Evolutionary conservation across 2,797 vertebrate species (phyloP).

Genomic region (Danio albolineatus): DNA sequence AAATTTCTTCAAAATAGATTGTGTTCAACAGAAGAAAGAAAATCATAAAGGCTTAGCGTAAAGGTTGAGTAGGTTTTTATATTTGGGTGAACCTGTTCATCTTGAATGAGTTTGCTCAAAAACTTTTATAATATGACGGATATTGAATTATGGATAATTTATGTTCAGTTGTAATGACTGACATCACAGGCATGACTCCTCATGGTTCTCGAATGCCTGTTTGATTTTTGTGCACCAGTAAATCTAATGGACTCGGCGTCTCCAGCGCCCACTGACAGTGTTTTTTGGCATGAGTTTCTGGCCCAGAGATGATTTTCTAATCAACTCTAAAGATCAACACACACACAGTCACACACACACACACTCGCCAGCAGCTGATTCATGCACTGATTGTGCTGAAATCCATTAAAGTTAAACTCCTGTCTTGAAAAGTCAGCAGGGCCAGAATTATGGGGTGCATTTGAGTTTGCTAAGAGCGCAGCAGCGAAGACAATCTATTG

Average conservation of each 20-base stretch:
- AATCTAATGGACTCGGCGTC: slow-evolving; percentile 10
- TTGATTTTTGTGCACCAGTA: slow-evolving; percentile 13
- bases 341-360: slow-evolving; percentile 37
- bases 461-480: slow-evolving; percentile 14
- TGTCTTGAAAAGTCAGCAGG: slow-evolving; percentile 35
- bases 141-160: not conserved
- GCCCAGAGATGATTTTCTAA: slow-evolving; percentile 23
- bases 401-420: slow-evolving; percentile 53
- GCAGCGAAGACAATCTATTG: slow-evolving; percentile 15
- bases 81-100: not conserved
- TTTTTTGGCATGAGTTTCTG: slow-evolving; percentile 34
- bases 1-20: no score
- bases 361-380: slow-evolving; percentile 58
- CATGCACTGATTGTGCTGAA: slow-evolving; percentile 56
- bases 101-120: not conserved
- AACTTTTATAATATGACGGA: not conserved
- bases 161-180: not conserved
- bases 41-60: no score
- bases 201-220: not conserved
- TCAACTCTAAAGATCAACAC: slow-evolving; percentile 32
- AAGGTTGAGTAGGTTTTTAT: no score
- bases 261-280: slow-evolving; percentile 6
- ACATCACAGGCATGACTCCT: not conserved
- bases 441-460: slow-evolving; percentile 50
- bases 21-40: no score